phyloP scores from a whole-genome alignment of 2,113 vertebrate genomes.

The Odontophorus gujanensis region DNA sequence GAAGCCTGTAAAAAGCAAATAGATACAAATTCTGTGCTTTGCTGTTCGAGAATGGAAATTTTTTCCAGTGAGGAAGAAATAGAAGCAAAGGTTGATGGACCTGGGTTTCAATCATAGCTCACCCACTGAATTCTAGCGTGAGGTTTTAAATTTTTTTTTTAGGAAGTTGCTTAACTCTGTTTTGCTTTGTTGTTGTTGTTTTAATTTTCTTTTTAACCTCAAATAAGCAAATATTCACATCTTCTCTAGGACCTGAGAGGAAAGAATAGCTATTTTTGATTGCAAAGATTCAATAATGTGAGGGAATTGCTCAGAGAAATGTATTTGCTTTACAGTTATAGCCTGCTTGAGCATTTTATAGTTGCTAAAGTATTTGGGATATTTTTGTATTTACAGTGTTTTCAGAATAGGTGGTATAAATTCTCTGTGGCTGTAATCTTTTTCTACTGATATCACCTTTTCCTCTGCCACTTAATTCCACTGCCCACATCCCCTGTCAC shows the following conservation, averaged over 20 bases:
- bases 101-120: not conserved
- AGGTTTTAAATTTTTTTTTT: not conserved
- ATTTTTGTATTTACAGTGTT: not conserved
- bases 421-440: not conserved
- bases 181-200: not conserved
- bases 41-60: not conserved
- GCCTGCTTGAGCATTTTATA: not conserved
- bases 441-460: not conserved
- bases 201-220: not conserved
- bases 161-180: not conserved
- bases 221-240: not conserved
- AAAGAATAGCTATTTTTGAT: not conserved
- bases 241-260: not conserved
- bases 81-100: not conserved
- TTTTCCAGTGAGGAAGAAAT: not conserved
- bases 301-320: not conserved
- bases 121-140: not conserved
- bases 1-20: not conserved
- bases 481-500: not conserved
- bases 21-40: not conserved
- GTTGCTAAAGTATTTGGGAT: not conserved
- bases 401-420: not conserved
- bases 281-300: not conserved
- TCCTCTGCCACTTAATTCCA: not conserved
- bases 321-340: not conserved